Evolutionary conservation across 1,140 invertebrate species (phyloP).

Genomic region (Triops cancriformis): DNA sequence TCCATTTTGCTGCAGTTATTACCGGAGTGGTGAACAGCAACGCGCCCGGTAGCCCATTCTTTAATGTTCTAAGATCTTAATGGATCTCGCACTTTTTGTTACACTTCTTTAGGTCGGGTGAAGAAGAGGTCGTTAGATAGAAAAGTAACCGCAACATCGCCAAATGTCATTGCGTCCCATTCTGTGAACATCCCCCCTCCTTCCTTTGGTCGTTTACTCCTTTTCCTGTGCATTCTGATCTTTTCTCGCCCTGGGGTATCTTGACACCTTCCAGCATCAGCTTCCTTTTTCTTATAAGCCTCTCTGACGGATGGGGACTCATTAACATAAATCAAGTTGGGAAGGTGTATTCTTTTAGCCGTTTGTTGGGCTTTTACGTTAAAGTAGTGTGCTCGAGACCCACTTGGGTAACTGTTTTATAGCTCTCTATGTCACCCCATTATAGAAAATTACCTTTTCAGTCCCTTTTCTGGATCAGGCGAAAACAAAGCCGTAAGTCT

Average conservation of each 20-base stretch:
- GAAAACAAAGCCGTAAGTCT: background rate
- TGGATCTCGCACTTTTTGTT: background rate
- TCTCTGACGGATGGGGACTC: background rate
- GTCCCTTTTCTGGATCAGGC: background rate
- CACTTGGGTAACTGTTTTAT: background rate
- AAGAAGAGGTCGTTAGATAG: background rate
- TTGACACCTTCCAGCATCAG: background rate
- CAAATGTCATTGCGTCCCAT: background rate
- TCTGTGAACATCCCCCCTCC: background rate
- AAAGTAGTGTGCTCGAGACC: background rate
- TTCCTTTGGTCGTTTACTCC: background rate
- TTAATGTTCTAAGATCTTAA: conserved; percentile 3
- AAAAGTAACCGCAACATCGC: background rate
- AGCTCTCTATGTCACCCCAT: background rate
- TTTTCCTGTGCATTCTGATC: background rate
- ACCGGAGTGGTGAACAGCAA: background rate
- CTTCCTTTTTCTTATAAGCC: background rate
- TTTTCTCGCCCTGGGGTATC: background rate
- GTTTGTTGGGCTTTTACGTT: background rate
- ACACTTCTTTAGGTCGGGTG: background rate
- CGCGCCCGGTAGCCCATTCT: background rate
- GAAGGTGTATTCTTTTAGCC: background rate
- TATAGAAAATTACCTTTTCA: conserved; percentile 5
- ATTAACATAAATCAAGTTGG: background rate
- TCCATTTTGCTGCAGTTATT: conserved; percentile 11